Evolutionary conservation across 2,888 invertebrate species (phyloP), one percentile per base, ranked within the genome.

Genomic region (Fabriciana adippe): DNA sequence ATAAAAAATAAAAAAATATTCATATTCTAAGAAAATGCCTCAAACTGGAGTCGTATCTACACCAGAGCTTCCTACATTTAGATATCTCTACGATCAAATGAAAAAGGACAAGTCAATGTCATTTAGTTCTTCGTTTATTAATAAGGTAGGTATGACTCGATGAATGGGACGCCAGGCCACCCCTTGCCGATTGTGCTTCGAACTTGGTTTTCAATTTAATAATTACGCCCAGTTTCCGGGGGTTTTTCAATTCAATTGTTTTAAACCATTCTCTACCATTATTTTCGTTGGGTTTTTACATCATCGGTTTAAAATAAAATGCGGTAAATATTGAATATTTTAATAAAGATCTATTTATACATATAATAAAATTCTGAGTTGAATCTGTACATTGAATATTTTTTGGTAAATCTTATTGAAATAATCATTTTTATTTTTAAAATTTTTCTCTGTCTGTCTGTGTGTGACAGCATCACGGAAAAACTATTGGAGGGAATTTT

Each of bases 141-240:
- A 59, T 59, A 59, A 59, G 47, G 59, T 59, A 57, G 57, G 57
- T 47, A 41, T 41, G 35, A 11, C 35, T 41, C 35, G 8, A 16
- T 61, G 51, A 50, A 61, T 61, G 51, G 31, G 3, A 18, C n/a
- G 50, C 51, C 16, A 48, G 60, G 14, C 60, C 48, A 50, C 61
- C 51, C 62, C 61, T 55, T 14, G 55, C 48, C 18, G 74, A 80
- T 83, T 83, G 84, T 81, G 73, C 71, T 72, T 71, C 82, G 80
- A 87, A 89, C 89, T 88, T 81, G 84, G 82, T 83, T 89, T 90
- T 88, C 89, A 88, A 89, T 91, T 91, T 90, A 87, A 91, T 90
- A 88, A 90, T 90, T 88, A 90, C 86, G 77, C 76, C 73, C 73
- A 75, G 75, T 71, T 76, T 84, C 82, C 78, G 77, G 88, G 85